These are phyloP conservation scores for Tetrao urogallus DNA, from an alignment of 2,113 vertebrate genomes.

Conservation along the genomic window DNA sequence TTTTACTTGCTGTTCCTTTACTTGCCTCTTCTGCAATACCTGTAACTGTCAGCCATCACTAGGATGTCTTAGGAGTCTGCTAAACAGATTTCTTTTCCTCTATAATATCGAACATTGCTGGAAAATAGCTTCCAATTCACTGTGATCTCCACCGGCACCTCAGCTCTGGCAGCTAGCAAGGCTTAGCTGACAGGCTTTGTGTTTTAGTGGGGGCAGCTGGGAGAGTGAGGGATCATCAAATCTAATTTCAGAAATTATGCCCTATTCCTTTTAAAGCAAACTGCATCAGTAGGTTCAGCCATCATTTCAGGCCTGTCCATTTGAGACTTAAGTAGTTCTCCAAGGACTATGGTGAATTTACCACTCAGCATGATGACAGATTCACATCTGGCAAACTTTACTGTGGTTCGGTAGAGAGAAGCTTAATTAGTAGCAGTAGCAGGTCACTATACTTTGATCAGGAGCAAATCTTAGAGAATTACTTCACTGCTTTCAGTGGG, in stretches of 20 bases:
- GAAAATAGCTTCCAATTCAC: not conserved
- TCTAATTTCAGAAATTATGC: slow-evolving; percentile 3
- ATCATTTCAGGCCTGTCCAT: not conserved
- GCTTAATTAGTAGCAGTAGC: slow-evolving; percentile 18
- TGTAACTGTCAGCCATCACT: not conserved
- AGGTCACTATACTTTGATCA: not conserved
- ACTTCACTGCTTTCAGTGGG: not conserved
- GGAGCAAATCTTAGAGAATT: slow-evolving; percentile 10
- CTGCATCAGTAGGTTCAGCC: not conserved
- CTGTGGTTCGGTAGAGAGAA: not conserved
- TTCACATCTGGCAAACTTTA: not conserved
- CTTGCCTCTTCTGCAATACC: not conserved
- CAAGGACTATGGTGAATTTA: not conserved
- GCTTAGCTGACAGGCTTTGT: fast-evolving
- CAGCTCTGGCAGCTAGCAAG: not conserved
- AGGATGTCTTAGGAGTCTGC: not conserved
- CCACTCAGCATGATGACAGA: not conserved
- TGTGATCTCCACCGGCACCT: not conserved
- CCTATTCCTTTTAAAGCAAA: not conserved
- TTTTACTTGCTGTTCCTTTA: not conserved
- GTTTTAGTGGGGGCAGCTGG: not conserved
- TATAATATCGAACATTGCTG: not conserved
- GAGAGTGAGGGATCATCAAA: not conserved
- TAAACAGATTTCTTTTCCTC: not conserved
- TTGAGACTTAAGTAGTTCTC: not conserved